These are phyloP conservation scores for Thalpophila matura DNA, from an alignment of 2,888 invertebrate genomes.

Conservation along the genomic window DNA sequence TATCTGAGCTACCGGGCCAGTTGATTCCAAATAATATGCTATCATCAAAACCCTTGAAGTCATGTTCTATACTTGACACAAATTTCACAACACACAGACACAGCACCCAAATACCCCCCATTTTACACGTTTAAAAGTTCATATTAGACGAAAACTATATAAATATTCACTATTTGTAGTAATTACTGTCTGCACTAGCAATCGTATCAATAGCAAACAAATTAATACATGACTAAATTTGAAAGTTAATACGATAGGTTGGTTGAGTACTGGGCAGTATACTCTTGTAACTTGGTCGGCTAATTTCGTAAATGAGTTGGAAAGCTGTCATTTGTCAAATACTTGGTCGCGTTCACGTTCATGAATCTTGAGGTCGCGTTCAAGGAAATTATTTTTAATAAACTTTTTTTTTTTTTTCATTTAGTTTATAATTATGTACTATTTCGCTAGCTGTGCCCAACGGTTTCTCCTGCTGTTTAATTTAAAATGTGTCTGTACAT, in stretches of 20 bases:
- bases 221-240: conserved; percentile 32
- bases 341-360: conserved; percentile 31
- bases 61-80: conserved; percentile 85
- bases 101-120: conserved; percentile 73
- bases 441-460: too few relatives aligned
- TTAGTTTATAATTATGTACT: too few relatives aligned
- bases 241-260: neutral
- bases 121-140: conserved; percentile 63
- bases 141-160: conserved; percentile 53
- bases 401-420: too few relatives aligned
- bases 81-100: conserved; percentile 70
- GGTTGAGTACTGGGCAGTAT: accelerated
- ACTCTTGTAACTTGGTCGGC: conserved; percentile 52
- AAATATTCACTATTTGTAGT: conserved; percentile 22
- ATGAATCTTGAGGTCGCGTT: too few relatives aligned
- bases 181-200: neutral
- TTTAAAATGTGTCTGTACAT: too few relatives aligned
- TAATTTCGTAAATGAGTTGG: conserved; percentile 75
- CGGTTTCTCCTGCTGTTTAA: neutral
- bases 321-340: conserved; percentile 79
- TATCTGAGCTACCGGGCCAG: conserved; percentile 91
- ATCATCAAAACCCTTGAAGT: conserved; percentile 95
- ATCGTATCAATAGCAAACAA: too few relatives aligned
- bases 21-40: conserved; percentile 95
- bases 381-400: too few relatives aligned